phyloP scores from a whole-genome alignment of 2,113 vertebrate genomes.

The Hepsetus odoe region DNA sequence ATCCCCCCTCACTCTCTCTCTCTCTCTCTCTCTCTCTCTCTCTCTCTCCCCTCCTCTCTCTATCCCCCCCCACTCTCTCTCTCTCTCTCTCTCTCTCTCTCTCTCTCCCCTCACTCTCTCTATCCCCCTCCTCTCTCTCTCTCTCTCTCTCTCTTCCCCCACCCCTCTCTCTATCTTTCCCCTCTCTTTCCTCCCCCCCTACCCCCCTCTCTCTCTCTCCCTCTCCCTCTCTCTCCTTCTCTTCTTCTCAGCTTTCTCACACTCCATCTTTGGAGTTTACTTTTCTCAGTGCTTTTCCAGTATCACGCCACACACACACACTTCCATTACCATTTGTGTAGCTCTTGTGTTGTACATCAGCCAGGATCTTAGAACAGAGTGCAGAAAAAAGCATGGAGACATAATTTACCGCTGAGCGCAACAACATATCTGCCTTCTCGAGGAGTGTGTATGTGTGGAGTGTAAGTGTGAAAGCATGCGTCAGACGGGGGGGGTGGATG shows the following conservation, averaged over 20 bases:
- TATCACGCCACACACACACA: background rate
- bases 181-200: too few species aligned
- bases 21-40: background rate
- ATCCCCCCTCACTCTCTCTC: too few species aligned
- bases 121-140: too few species aligned
- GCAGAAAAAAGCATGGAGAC: background rate
- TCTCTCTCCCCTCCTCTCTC: background rate
- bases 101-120: too few species aligned
- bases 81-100: too few species aligned
- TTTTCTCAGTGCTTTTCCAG: background rate
- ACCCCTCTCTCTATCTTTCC: too few species aligned
- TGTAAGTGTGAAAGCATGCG: background rate
- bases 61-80: background rate
- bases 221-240: background rate
- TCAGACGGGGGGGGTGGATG: background rate
- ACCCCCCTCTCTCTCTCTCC: too few species aligned
- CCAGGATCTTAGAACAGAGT: background rate
- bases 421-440: background rate
- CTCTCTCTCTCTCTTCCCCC: background rate
- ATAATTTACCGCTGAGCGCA: background rate
- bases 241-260: background rate
- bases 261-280: background rate
- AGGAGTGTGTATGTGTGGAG: background rate
- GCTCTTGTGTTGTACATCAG: background rate
- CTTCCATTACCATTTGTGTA: background rate